Base-by-base conservation (phyloP, 2,888 invertebrate genomes). In the Frankliniella intonsa region DNA sequence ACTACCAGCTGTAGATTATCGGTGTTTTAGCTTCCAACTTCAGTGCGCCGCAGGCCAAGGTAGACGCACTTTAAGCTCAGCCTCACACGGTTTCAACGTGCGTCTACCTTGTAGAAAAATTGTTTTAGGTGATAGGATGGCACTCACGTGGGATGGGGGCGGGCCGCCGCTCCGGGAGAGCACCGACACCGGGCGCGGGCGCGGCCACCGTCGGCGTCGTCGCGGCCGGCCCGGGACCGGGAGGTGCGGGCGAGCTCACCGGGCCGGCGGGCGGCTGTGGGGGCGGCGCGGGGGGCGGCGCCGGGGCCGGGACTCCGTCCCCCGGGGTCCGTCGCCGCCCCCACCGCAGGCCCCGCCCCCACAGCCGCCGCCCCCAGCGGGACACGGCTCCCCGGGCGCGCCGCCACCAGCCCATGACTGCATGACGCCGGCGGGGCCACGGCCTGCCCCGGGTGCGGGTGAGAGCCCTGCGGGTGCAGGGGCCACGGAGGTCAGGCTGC, bases 351-450 rank as follows among this genome's bases (percentile, higher is more conserved):
- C 69, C 69, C 11, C 69, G 69, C 69, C 25, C 69, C 25, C 62
- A 7, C 17, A 14, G 19, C 62, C 7, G 7, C 62, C 62, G 11
- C 62, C 62, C n/a, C 62, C 62, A 62, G 62, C 22, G 22, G 22
- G 22, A 25, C 69, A 76, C 69, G 69, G 9, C 69, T 22, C 22
- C 22, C 69, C 69, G 69, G 9, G 22, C 25, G 69, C 69, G 69
- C 11, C 69, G 69, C 69, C 69, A 76, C 69, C 69, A 76, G 69
- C 69, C 69, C 69, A 76, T 76, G 69, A 22, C 69, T 9, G 25
- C 69, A 76, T 76, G 69, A 25, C 25, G 69, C 9, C 69, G 69
- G 69, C 69, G 22, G 69, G 12, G 55, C 9, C 12, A 55, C 55
- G 55, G 55, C 5, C 14, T 7, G 14, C 55, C 38, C 38, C 38